These are phyloP conservation scores for Phoxinus phoxinus DNA, from an alignment of 2,113 vertebrate species.

Conservation along the genomic window DNA sequence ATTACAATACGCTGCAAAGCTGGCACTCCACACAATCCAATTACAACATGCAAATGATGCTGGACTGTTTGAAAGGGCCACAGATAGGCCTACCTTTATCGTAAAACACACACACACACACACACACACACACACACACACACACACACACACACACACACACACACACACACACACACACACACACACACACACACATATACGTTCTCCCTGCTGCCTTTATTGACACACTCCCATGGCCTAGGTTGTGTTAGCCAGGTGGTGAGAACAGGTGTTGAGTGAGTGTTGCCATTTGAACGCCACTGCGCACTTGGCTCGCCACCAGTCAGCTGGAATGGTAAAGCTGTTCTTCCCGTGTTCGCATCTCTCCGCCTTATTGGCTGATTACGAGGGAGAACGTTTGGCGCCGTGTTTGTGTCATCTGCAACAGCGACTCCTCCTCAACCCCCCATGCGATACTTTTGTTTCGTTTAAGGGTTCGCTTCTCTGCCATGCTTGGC, in stretches of 20 bases:
- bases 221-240: constrained; percentile 69
- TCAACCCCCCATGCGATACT: constrained; percentile 68
- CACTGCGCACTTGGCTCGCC: constrained; percentile 86
- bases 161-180: constrained; percentile 36
- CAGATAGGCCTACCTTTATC: constrained; percentile 86
- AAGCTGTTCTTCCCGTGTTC: constrained; percentile 77
- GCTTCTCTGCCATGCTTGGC: constrained; percentile 49
- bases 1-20: constrained; percentile 54
- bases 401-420: constrained; percentile 63
- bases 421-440: constrained; percentile 66
- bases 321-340: constrained; percentile 86
- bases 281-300: constrained; percentile 86
- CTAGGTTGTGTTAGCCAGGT: constrained; percentile 89
- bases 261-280: constrained; percentile 92
- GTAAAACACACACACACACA: constrained; percentile 61
- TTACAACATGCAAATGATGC: constrained; percentile 90
- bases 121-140: constrained; percentile 50
- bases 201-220: not conserved
- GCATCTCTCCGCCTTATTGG: constrained; percentile 77
- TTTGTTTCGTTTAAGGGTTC: constrained; percentile 60
- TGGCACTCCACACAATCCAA: constrained; percentile 67
- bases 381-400: constrained; percentile 72
- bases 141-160: constrained; percentile 12
- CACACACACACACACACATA: not conserved
- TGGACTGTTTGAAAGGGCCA: constrained; percentile 84